Evolutionary conservation across 2,888 invertebrate genomes (phyloP), one percentile per base, ranked within the genome.

Genomic region (Agrochola lota): DNA sequence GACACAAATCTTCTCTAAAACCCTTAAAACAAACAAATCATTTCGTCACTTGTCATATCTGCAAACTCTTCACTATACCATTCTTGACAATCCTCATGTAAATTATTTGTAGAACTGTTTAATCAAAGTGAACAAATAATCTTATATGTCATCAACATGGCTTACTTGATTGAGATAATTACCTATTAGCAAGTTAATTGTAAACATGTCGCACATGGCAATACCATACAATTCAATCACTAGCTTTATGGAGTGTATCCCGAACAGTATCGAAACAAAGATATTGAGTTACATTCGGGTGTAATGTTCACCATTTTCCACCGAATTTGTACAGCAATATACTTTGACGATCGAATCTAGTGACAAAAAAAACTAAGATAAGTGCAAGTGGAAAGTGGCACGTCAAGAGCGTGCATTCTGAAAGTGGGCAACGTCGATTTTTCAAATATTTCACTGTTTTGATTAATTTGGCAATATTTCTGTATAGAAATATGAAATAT

Each of bases 101-200:
- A 55, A 67, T 52, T 55, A 46, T 69, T 59, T 12, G 20, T n/a
- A 43, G 11, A 26, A 35, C 57, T 67, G 26, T 66, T 59, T 52
- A 23, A 57, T 62, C 64, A 70, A 84, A 68, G 64, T 59, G 26
- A 66, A 57, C 66, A 60, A 43, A n/a, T 17, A 15, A 30, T 57
- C 71, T 66, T 55, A 57, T 6, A 69, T 35, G 2, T 23, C 63
- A 70, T 20, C 67, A 75, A 60, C 59, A 74, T 66, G 57, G 75
- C 26, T 62, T 81, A 57, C 17, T 70, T 81, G 20, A 62, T 59
- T 67, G 43, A 59, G 26, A 62, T 62, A 67, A 74, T 66, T 20
- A 52, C 20, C 52, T 52, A 78, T 26, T 35, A 52, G 9, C n/a
- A 23, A 43, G 43, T 79, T 60, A 59, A 80, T 85, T 68, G 11